Conservation (phyloP, 2,797 vertebrate genomes). For the Falco peregrinus region DNA sequence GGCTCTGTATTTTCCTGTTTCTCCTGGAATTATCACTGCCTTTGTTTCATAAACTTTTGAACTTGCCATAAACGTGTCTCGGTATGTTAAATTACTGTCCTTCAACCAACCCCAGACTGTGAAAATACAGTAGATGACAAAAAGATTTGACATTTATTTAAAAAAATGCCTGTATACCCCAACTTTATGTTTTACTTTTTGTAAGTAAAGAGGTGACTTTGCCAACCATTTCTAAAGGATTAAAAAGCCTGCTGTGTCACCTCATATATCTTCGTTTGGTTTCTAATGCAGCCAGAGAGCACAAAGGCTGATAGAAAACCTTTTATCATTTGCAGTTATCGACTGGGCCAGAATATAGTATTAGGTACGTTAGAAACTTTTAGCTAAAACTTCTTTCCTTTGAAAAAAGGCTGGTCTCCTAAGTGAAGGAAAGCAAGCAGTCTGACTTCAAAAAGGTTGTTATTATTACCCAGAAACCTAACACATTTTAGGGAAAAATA, state of each 20-base stretch:
- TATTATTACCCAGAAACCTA: conserved; percentile 3
- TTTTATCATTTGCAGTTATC: conserved; percentile 62
- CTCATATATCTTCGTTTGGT: conserved; percentile 47
- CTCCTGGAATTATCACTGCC: neutral
- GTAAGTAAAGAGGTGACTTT: conserved; percentile 56
- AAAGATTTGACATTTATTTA: neutral
- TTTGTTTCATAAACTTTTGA: conserved; percentile 55
- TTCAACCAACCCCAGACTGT: neutral
- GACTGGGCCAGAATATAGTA: conserved; percentile 54
- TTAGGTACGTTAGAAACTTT: conserved; percentile 42
- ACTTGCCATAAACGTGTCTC: conserved; percentile 18
- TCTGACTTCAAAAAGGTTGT: neutral
- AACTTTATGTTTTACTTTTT: conserved; percentile 32
- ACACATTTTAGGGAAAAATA: neutral
- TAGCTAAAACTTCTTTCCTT: conserved; percentile 24
- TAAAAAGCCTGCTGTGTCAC: conserved; percentile 59
- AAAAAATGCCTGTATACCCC: neutral
- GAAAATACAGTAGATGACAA: neutral
- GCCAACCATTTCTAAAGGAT: conserved; percentile 56
- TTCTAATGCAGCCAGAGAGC: conserved; percentile 45
- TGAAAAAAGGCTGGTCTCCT: conserved; percentile 29
- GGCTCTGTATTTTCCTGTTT: neutral
- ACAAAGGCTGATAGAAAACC: conserved; percentile 59
- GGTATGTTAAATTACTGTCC: neutral
- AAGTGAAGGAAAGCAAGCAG: conserved; percentile 2